phyloP scores from a whole-genome alignment of 2,113 vertebrate species.

The Amblyornis subalaris region DNA sequence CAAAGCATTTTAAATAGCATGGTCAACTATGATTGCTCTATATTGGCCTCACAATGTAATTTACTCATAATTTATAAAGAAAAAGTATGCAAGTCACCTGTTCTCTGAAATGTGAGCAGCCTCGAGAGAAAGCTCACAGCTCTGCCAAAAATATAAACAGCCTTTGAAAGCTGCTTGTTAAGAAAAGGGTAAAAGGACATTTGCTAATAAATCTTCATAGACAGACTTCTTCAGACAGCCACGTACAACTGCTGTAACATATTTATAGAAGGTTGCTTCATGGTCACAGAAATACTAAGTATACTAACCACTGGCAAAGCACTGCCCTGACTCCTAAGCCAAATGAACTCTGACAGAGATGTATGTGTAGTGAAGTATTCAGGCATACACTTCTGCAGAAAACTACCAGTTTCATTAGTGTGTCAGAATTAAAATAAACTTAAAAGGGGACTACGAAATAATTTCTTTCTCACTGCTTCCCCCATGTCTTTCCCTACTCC shows the following conservation, averaged over 20 bases:
- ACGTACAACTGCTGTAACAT: not conserved
- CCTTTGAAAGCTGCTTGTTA: conserved; percentile 41
- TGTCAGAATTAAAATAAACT: not conserved
- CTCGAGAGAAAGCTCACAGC: not conserved
- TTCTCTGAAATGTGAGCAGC: conserved; percentile 36
- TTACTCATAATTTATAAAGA: conserved; percentile 42
- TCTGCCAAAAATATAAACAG: conserved; percentile 40
- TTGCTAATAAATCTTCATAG: conserved; percentile 51
- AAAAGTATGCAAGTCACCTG: conserved; percentile 40
- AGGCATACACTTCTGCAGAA: not conserved
- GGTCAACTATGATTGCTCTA: not conserved
- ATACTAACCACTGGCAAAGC: not conserved
- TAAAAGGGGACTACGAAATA: not conserved
- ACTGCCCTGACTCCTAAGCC: not conserved
- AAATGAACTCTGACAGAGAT: not conserved
- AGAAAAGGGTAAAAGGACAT: conserved; percentile 33
- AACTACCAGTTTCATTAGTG: not conserved
- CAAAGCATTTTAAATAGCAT: not conserved
- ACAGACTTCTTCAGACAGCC: conserved; percentile 19
- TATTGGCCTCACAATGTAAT: not conserved
- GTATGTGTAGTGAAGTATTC: not conserved
- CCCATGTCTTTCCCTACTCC: rapidly evolving
- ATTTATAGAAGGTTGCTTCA: conserved; percentile 53
- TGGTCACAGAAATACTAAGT: conserved; percentile 13
- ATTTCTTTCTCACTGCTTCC: not conserved